These are phyloP conservation scores for Temnothorax ravouxi DNA, from an alignment of 2,888 invertebrate species.

Conservation along the genomic window DNA sequence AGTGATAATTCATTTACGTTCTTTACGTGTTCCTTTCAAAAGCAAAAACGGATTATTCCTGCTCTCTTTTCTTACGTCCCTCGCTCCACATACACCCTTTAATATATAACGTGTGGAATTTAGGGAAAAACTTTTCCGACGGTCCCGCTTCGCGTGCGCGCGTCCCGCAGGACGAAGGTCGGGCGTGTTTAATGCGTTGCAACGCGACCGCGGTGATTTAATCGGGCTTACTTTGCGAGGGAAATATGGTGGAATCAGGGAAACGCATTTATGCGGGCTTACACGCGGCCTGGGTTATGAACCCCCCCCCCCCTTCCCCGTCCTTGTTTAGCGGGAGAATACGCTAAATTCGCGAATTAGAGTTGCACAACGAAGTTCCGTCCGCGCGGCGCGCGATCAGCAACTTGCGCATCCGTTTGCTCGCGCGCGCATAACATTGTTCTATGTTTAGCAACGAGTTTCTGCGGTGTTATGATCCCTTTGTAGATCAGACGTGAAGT, in stretches of 20 bases:
- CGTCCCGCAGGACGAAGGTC: neutral
- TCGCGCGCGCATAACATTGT: constrained; percentile 24
- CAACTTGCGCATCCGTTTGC: constrained; percentile 7
- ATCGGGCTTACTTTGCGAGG: constrained; percentile 45
- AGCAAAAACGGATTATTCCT: constrained; percentile 35
- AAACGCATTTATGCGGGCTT: constrained; percentile 46
- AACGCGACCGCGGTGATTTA: constrained; percentile 49
- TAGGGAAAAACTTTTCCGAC: constrained; percentile 11
- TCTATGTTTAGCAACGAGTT: constrained; percentile 29
- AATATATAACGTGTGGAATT: neutral
- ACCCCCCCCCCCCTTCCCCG: neutral
- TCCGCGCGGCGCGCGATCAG: constrained; percentile 30
- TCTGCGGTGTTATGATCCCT: constrained; percentile 39
- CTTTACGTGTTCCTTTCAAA: constrained; percentile 13
- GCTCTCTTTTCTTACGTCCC: neutral
- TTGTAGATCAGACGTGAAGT: constrained; percentile 49
- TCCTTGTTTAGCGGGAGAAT: constrained; percentile 14
- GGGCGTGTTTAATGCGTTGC: constrained; percentile 39
- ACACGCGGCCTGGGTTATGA: constrained; percentile 26
- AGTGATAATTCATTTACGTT: constrained; percentile 34
- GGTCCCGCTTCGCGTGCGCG: neutral
- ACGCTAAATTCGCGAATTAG: constrained; percentile 50
- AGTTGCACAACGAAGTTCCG: constrained; percentile 36
- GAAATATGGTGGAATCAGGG: constrained; percentile 37
- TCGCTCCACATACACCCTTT: neutral